A percentile compares a stretch with the other conserved stretches of the same genome.
These are phyloP conservation scores for Nephrocerus scutellatus DNA, from an alignment of 2,888 invertebrate genomes.

Conservation along the genomic window DNA sequence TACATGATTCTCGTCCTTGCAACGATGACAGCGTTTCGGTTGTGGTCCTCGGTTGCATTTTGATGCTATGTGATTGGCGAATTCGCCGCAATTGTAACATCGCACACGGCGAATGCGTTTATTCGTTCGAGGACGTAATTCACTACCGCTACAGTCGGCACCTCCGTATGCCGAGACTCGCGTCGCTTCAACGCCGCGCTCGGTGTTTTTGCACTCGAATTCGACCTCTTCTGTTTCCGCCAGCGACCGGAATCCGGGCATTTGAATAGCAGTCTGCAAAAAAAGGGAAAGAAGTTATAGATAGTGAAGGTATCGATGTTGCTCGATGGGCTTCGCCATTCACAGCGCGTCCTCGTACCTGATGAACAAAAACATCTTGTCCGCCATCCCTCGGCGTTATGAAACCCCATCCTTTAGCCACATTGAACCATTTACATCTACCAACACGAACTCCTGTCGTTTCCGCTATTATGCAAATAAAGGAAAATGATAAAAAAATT, in stretches of 20 bases:
- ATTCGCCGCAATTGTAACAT: slow-evolving; percentile 90
- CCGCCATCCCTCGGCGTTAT: slow-evolving; percentile 84
- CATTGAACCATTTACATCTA: slow-evolving; percentile 93
- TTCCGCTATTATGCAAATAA: slow-evolving; percentile 31
- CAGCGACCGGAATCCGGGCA: slow-evolving; percentile 77
- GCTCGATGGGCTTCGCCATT: neutral
- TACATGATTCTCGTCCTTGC: slow-evolving; percentile 80
- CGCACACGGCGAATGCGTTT: slow-evolving; percentile 81
- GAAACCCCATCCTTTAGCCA: slow-evolving; percentile 92
- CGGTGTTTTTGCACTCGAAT: slow-evolving; percentile 77
- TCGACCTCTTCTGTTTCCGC: slow-evolving; percentile 85
- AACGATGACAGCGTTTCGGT: slow-evolving; percentile 86
- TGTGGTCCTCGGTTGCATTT: slow-evolving; percentile 82
- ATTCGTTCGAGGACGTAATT: slow-evolving; percentile 69
- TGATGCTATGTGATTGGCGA: slow-evolving; percentile 86
- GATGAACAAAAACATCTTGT: slow-evolving; percentile 90
- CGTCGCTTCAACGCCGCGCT: slow-evolving; percentile 81
- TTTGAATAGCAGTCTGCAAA: slow-evolving; percentile 81
- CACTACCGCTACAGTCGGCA: slow-evolving; percentile 72
- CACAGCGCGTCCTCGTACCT: slow-evolving; percentile 53
- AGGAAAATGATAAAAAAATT: slow-evolving; percentile 1
- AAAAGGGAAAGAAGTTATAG: slow-evolving; percentile 7
- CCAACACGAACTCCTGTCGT: slow-evolving; percentile 58
- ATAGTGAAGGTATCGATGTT: neutral
- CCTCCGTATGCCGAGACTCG: slow-evolving; percentile 73